A percentile compares a stretch with the other conserved stretches of the same genome.
These are phyloP conservation scores for Zhengitettix transpicula DNA, from an alignment of 2,888 invertebrate genomes.

Conservation along the genomic window DNA sequence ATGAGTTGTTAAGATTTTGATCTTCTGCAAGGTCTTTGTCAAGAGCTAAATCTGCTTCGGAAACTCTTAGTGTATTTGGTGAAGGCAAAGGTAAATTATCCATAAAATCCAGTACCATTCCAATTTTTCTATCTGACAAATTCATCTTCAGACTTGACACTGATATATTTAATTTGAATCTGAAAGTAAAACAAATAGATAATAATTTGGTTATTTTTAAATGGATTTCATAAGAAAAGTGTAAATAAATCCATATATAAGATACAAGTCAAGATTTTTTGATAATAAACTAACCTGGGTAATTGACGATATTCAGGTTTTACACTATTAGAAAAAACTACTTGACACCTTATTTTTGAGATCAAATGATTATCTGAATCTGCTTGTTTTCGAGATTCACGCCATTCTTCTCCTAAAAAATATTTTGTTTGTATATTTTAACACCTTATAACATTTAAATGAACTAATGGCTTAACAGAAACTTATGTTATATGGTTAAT, in stretches of 20 bases:
- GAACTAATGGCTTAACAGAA: too few relatives aligned
- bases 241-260: not conserved
- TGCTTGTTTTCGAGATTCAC: conserved; percentile 45
- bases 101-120: conserved; percentile 44
- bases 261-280: not conserved
- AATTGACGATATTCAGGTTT: conserved; percentile 51
- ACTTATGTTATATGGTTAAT: too few relatives aligned
- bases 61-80: conserved; percentile 17
- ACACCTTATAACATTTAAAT: not conserved
- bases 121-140: conserved; percentile 54
- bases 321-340: conserved; percentile 57
- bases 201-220: not conserved
- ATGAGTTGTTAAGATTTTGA: conserved; percentile 6
- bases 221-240: not conserved
- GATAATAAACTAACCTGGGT: conserved; percentile 33
- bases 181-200: conserved; percentile 19
- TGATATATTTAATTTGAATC: conserved; percentile 59
- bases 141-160: conserved; percentile 56
- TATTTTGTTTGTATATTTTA: conserved; percentile 26
- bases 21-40: conserved; percentile 1
- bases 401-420: conserved; percentile 52
- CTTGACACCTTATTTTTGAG: conserved; percentile 45
- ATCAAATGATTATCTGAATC: conserved; percentile 61
- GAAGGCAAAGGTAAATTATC: conserved; percentile 30
- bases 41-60: conserved; percentile 7